Conservation (phyloP, 2,888 invertebrate genomes). For the Lepidochrysops patricia region DNA sequence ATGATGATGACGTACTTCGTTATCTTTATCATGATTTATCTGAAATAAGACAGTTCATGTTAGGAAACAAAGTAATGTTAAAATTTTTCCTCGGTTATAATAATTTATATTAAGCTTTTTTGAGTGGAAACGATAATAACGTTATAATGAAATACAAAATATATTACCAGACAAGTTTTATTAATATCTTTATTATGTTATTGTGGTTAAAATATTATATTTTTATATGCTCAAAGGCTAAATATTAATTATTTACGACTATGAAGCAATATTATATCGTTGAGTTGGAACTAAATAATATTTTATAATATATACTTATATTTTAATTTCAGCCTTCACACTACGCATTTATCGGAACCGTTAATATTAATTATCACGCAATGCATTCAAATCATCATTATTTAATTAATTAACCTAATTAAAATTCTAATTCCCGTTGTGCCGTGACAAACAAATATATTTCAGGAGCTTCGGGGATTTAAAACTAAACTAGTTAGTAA, state of each 20-base stretch:
- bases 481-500: constrained; percentile 36
- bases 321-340: neutral
- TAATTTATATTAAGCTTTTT: too few species aligned
- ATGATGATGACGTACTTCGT: constrained; percentile 57
- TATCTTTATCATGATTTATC: constrained; percentile 50
- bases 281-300: too few species aligned
- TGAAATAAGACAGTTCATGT: constrained; percentile 36
- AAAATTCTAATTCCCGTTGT: constrained; percentile 29
- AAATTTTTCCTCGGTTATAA: too few species aligned
- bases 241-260: too few species aligned
- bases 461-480: constrained; percentile 42
- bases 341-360: constrained; percentile 17
- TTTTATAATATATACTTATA: neutral
- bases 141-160: too few species aligned
- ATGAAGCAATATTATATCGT: too few species aligned
- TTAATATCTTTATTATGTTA: too few species aligned
- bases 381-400: constrained; percentile 28
- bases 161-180: too few species aligned
- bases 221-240: too few species aligned
- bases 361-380: constrained; percentile 26
- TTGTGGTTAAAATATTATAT: too few species aligned
- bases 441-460: constrained; percentile 32
- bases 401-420: constrained; percentile 35
- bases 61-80: too few species aligned
- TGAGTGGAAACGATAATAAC: too few species aligned